Evolutionary conservation across 2,888 invertebrate genomes (phyloP).

Genomic region (Aphidoletes aphidimyza): DNA sequence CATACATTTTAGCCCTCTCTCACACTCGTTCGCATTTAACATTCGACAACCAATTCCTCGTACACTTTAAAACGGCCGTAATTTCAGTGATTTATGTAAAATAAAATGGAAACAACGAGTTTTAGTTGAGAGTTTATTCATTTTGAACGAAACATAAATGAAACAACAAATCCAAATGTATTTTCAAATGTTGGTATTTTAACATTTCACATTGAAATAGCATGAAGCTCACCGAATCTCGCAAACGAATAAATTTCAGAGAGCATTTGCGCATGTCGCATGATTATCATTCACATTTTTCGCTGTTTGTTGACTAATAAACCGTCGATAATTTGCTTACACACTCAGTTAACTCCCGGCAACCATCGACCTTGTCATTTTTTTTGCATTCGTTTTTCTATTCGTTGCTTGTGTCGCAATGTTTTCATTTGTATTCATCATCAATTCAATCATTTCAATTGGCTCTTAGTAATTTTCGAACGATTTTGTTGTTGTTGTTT

Average conservation of each 20-base stretch:
- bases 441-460: conserved; percentile 3
- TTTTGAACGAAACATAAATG: too few species aligned
- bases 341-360: conserved; percentile 39
- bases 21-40: too few species aligned
- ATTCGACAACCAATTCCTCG: too few species aligned
- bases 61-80: too few species aligned
- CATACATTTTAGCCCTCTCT: too few species aligned
- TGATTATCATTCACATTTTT: conserved; percentile 18
- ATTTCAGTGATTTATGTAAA: conserved; percentile 14
- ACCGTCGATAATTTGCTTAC: conserved; percentile 34
- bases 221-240: too few species aligned
- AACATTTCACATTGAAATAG: too few species aligned
- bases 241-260: too few species aligned
- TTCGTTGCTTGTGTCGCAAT: neutral
- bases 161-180: too few species aligned
- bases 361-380: conserved; percentile 37
- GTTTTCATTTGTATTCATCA: neutral
- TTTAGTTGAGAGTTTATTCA: too few species aligned
- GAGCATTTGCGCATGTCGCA: neutral
- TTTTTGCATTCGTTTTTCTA: neutral
- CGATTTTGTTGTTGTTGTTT: too few species aligned
- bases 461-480: conserved; percentile 9
- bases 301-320: conserved; percentile 34
- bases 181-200: too few species aligned
- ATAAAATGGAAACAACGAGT: neutral